phyloP scores from a whole-genome alignment of 2,888 invertebrate genomes.

The Camponotus fellah region DNA sequence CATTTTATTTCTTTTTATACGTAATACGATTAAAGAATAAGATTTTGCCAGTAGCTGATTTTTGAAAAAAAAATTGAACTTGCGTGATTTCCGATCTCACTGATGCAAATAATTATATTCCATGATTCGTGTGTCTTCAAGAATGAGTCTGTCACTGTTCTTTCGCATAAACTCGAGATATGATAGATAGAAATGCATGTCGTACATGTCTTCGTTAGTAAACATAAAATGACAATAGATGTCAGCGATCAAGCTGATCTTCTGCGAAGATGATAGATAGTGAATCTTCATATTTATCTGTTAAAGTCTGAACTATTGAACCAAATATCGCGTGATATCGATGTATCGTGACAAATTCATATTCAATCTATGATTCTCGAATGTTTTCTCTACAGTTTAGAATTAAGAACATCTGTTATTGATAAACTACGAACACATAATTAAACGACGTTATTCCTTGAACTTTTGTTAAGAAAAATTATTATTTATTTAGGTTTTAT shows the following conservation, averaged over 20 bases:
- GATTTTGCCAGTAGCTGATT: neutral
- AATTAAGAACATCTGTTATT: constrained; percentile 28
- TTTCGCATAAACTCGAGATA: constrained; percentile 20
- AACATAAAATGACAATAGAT: constrained; percentile 68
- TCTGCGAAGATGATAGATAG: constrained; percentile 40
- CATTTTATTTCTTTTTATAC: neutral
- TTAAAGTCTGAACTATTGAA: constrained; percentile 40
- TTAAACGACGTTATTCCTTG: neutral
- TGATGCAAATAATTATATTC: constrained; percentile 32
- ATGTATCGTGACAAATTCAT: constrained; percentile 41
- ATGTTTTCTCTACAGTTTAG: constrained; percentile 48
- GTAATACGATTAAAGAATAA: constrained; percentile 4
- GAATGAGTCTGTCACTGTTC: neutral
- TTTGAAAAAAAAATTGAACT: constrained; percentile 5
- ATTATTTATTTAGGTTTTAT: neutral
- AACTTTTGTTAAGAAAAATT: neutral
- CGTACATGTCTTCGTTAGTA: constrained; percentile 63
- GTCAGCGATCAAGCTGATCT: constrained; percentile 37
- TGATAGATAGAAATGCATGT: constrained; percentile 68
- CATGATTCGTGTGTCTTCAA: constrained; percentile 21
- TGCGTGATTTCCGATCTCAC: constrained; percentile 24
- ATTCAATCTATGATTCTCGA: constrained; percentile 30
- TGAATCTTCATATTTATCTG: constrained; percentile 28
- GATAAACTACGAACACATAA: constrained; percentile 33
- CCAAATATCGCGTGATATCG: constrained; percentile 42